Base-by-base conservation (phyloP, 2,113 vertebrate genomes). In the Heterocephalus glaber region DNA sequence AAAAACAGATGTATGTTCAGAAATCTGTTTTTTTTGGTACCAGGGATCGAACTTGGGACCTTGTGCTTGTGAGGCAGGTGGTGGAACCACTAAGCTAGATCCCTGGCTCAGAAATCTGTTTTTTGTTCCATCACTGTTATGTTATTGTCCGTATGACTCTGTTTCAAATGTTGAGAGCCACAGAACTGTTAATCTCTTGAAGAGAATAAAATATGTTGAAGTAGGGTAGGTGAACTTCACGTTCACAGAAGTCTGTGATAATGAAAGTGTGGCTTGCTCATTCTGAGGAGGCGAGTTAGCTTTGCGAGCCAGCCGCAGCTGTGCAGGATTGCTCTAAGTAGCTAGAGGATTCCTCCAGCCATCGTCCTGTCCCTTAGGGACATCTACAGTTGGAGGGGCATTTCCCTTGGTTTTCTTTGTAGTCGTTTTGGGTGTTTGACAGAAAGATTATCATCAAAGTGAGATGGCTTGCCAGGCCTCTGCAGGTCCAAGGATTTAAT, bases 151-250 rank as follows among this genome's bases (percentile, higher is more conserved):
- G n/a, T n/a, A 5, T 49, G 35, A 52, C 20, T 54, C 16, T 79
- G 44, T 90, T 22, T 63, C 33, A 88, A 24, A 56, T 52, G 92
- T 79, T 41, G 19, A 66, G 86, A 26, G n/a, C 41, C 28, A 17
- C 19, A 4, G 41, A 54, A 44, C 76, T 86, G 14, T 82, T 79
- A 58, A 49, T 66, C 28, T 88, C 20, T 82, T 94, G n/a, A 61
- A 70, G 94, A 86, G 86, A 44, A 65, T 77, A 95, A 63, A 88
- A 41, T 3, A n/a, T 83, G 79, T 65, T 47, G 19, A 70, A 66
- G 58, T 44, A 47, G 58, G 24, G 5, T 49, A 44, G 65, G n/a
- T 96, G 77, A 63, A 20, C 63, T 95, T 90, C 30, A n/a, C 56
- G 56, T 92, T 60, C 52, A 33, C 41, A 12, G 65, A 70, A 49